Conservation (phyloP, 1,140 invertebrate species). For the Potamilus streckersoni region DNA sequence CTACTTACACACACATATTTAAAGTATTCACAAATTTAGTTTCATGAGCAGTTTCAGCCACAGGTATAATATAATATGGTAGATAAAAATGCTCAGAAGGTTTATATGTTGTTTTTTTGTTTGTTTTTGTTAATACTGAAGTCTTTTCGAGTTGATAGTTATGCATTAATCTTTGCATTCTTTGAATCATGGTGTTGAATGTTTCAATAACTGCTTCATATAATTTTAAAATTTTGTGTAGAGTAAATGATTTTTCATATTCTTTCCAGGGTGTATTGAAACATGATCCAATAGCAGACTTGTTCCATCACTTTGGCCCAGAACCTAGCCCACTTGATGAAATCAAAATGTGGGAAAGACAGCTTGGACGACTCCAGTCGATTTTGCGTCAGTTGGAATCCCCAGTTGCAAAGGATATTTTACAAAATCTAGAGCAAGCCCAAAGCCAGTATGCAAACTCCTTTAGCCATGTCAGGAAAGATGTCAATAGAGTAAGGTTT, state of each 20-base stretch:
- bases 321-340: constrained; percentile 65
- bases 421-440: constrained; percentile 64
- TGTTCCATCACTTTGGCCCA: constrained; percentile 54
- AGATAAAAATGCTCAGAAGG: too few species aligned
- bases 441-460: constrained; percentile 65
- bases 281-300: constrained; percentile 61
- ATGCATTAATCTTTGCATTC: too few species aligned
- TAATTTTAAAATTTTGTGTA: too few species aligned
- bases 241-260: not conserved
- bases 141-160: too few species aligned
- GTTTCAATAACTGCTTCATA: too few species aligned
- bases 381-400: constrained; percentile 64
- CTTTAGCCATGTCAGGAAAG: constrained; percentile 60
- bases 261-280: constrained; percentile 53
- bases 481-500: constrained; percentile 58
- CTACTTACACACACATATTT: too few species aligned
- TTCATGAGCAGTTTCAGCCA: too few species aligned
- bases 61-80: too few species aligned
- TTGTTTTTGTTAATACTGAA: too few species aligned
- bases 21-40: too few species aligned
- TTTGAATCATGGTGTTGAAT: too few species aligned
- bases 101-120: too few species aligned
- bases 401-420: constrained; percentile 62
- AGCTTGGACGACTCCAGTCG: constrained; percentile 59
- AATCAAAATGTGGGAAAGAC: constrained; percentile 63